Conservation (phyloP, 2,113 vertebrate species). For the Anhinga rufa region DNA sequence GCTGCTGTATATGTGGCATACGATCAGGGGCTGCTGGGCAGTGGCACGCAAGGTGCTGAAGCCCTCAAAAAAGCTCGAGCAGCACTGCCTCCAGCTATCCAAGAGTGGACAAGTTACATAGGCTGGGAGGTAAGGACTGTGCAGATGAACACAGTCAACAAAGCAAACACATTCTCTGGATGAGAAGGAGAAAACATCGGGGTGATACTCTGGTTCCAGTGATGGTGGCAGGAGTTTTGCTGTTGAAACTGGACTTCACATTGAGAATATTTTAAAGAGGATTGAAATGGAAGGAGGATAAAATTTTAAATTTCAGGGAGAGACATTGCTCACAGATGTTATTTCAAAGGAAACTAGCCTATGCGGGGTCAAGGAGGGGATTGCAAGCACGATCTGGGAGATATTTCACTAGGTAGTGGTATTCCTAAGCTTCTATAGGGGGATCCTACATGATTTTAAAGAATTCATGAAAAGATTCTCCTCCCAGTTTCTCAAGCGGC, state of each 20-base stretch:
- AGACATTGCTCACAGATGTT: neutral
- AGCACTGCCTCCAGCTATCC: slow-evolving; percentile 80
- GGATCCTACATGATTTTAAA: neutral
- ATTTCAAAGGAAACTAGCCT: neutral
- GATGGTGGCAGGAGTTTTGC: neutral
- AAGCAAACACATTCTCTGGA: neutral
- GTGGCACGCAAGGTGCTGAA: slow-evolving; percentile 76
- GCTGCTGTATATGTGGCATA: slow-evolving; percentile 83
- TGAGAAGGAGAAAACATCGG: neutral
- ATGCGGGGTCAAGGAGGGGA: neutral
- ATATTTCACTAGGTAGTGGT: neutral
- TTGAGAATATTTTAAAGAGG: neutral
- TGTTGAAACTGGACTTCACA: neutral
- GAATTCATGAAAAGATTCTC: neutral
- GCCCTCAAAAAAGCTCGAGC: slow-evolving; percentile 79
- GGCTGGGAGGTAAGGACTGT: slow-evolving; percentile 78
- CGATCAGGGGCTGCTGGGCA: slow-evolving; percentile 84
- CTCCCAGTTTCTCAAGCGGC: neutral
- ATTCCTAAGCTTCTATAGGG: neutral
- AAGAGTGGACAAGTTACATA: slow-evolving; percentile 86
- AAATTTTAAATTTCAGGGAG: neutral
- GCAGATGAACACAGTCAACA: neutral
- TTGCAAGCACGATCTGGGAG: neutral
- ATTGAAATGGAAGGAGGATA: neutral
- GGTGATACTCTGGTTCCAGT: neutral